These are phyloP conservation scores for Norana najaformis DNA, from an alignment of 2,888 invertebrate species.

Conservation along the genomic window DNA sequence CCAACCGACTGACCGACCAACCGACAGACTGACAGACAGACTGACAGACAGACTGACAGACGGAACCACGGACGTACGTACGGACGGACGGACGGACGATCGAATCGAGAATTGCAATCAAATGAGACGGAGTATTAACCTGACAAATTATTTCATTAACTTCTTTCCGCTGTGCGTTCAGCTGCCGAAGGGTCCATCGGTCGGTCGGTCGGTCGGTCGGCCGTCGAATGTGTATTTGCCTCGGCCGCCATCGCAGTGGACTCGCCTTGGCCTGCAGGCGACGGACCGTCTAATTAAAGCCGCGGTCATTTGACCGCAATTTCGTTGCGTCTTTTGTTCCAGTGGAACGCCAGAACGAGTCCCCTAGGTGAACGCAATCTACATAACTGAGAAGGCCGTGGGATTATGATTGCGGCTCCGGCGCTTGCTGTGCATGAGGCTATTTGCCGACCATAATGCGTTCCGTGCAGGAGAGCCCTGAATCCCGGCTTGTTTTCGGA, in stretches of 20 bases:
- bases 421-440: neutral
- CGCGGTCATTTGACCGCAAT: constrained; percentile 13
- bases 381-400: constrained; percentile 13
- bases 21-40: neutral
- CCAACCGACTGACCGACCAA: neutral
- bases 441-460: neutral
- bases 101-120: constrained; percentile 13
- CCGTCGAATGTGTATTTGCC: neutral
- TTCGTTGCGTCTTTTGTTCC: constrained; percentile 13
- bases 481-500: neutral
- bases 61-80: neutral
- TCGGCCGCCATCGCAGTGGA: neutral
- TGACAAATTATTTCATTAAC: constrained; percentile 13
- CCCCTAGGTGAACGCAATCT: neutral
- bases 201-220: neutral
- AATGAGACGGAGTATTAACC: neutral
- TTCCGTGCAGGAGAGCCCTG: neutral
- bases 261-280: neutral
- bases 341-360: neutral
- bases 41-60: neutral
- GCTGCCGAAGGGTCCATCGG: neutral
- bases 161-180: constrained; percentile 1
- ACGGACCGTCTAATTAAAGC: constrained; percentile 13
- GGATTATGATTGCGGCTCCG: neutral
- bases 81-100: neutral